Evolutionary conservation across 2,797 vertebrate genomes (phyloP).

Genomic region (Sphenopsis melanotis): DNA sequence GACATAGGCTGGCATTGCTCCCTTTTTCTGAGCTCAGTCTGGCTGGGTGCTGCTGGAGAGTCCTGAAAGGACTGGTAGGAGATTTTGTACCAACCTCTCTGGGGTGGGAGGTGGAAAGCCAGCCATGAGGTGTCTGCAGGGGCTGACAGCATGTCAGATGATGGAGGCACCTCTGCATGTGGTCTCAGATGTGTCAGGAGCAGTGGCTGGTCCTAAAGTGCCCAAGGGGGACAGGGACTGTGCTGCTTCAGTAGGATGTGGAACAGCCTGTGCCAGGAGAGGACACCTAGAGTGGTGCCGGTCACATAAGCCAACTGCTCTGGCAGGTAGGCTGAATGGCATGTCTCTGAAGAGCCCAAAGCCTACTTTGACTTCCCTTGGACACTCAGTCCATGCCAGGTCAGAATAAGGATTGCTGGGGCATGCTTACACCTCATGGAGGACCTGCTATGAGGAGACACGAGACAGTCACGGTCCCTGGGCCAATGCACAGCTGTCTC

Average conservation of each 20-base stretch:
- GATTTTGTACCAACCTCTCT: background rate
- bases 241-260: background rate
- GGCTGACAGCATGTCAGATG: background rate
- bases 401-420: background rate
- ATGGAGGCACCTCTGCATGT: background rate
- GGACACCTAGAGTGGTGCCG: background rate
- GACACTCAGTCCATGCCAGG: background rate
- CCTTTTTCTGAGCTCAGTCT: background rate
- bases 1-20: background rate
- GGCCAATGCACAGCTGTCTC: background rate
- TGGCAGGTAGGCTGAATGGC: background rate
- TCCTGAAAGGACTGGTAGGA: background rate
- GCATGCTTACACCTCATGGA: background rate
- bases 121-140: background rate
- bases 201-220: background rate
- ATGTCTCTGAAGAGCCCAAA: background rate
- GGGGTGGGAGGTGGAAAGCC: background rate
- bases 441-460: background rate
- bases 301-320: background rate
- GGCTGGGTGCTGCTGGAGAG: background rate
- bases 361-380: background rate
- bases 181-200: background rate
- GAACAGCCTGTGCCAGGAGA: background rate
- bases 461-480: background rate
- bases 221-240: background rate